Evolutionary conservation across 2,113 vertebrate species (phyloP), one percentile per base, ranked within the genome.

Genomic region (Anolis sagrei): DNA sequence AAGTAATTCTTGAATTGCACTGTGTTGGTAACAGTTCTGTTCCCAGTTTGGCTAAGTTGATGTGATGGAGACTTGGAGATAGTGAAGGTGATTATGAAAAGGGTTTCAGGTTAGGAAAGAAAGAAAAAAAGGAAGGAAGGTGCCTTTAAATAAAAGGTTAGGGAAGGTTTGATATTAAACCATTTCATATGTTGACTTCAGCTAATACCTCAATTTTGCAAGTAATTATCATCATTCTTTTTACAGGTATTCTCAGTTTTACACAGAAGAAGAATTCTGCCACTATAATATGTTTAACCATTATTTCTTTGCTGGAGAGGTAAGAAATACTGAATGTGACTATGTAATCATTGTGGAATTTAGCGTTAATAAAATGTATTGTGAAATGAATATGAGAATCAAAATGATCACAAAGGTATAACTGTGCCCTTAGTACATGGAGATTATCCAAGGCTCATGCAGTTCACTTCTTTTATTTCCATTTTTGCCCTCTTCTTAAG

Each of bases 241-340:
- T 96, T 96, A 14, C 94, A 99, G 99, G 86, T 99, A 98, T 83
- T 97, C 98, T 16, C 98, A 99, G 88, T 99, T 99, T 96, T 99
- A 98, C 88, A 88, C 93, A 62, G 95, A 97, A 88, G 96, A 97
- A 36, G 98, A 98, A 69, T 99, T 99, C 94, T 98, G 98, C 90
- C 98, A 97, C 91, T 99, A 99, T 93, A 99, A 99, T 92, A 99
- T 99, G 98, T 99, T 99, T 95, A 99, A 99, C 93, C 97, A 99
- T 94, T 95, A 98, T 95, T 99, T 99, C 94, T 99, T 99, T 95
- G 97, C 95, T 1, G 97, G 96, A 93, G 93, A 98, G 98, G 99
- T 99, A 97, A 95, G 95, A 44, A 32, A 51, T 69, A 83, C 13
- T 73, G 7, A 75, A 13, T 5, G 66, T 68, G 13, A 83, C 5